Evolutionary conservation across 2,113 vertebrate species (phyloP), one percentile per base, ranked within the genome.

Genomic region (Megaceryle torquata): DNA sequence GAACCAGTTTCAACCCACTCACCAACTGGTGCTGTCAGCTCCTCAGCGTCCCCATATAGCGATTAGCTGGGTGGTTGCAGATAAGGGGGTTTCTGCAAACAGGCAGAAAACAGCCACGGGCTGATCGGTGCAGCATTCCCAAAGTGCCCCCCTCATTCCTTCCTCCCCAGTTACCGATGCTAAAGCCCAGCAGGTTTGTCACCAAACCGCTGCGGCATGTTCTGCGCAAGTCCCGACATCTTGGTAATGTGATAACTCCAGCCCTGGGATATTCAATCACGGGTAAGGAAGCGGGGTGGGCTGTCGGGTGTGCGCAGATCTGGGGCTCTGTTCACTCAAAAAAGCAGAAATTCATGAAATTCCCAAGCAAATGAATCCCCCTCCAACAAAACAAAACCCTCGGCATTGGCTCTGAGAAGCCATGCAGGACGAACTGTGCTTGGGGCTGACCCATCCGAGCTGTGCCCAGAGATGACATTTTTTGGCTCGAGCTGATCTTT

Each of bases 11-110:
- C 11, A 37, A 18, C 26, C 12, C 43, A 6, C 28, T 26, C 13
- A 1, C 8, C n/a, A 3, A 8, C 29, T 0, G 0, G 10, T 0
- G 37, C 60, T 0, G 0, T 4, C 11, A 0, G 1, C 20, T n/a
- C 48, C 0, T 0, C 5, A 15, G 37, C 4, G 3, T 13, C 13
- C 60, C 81, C 18, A 3, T 20, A 33, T 4, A 13, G 26, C 6
- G 43, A 22, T 51, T 5, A 25, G 7, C 5, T 0, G 8, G 21
- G 44, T 70, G 0, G 0, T 14, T 20, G 29, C 6, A 3, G 43
- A 19, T 51, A 63, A 67, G 7, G 0, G 4, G 13, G 19, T n/a
- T 54, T 50, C 74, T 20, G 82, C 65, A 43, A 70, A 46, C 0
- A 1, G 25, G 22, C 0, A 5, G 54, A 64, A 89, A 75, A 46